Evolutionary conservation across 2,113 vertebrate genomes (phyloP), one percentile per base, ranked within the genome.

Genomic region (Corythaeola cristata): DNA sequence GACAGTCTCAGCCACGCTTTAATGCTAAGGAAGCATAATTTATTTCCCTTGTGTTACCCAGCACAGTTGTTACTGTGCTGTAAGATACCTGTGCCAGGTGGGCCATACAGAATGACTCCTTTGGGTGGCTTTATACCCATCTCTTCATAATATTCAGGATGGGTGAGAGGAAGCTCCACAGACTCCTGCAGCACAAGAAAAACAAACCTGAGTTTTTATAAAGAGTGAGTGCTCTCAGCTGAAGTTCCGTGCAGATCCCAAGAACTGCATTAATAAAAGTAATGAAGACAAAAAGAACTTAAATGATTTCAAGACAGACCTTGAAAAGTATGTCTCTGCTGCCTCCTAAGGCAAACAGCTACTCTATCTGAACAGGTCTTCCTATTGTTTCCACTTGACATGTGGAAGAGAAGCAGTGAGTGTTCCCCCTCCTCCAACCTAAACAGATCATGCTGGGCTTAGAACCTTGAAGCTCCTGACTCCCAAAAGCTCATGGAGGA

Each of bases 101-200:
- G 98, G 8, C 99, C 99, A 5, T 99, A 99, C 9, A 99, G 98
- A 97, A 99, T 99, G 83, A 99, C 99, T 74, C 99, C 99, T 96
- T 99, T 99, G 18, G 99, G 99, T 45, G 99, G 99, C 85, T 99
- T 99, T 71, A 99, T 99, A 41, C 99, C 99, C 99, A 99, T 99
- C 93, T 99, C 99, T 91, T 99, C 99, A 10, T 99, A 99, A 95
- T 99, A 99, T 32, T 99, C 99, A 75, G 99, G 99, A 79, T 99
- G 99, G 85, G 99, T 99, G 64, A 99, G 99, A 32, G 99, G 99
- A 85, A 99, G 98, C 97, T 99, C 99, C 97, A 99, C 99, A 26
- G 99, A 99, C 83, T 99, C 99, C 99, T 99, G 85, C 21, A 77
- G 85, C 47, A 85, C 69, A 91, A 94, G 39, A 87, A 87, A 88